Evolutionary conservation across 1,140 invertebrate genomes (phyloP), one percentile per base, ranked within the genome.

Genomic region (Daktulosphaira vitifoliae): DNA sequence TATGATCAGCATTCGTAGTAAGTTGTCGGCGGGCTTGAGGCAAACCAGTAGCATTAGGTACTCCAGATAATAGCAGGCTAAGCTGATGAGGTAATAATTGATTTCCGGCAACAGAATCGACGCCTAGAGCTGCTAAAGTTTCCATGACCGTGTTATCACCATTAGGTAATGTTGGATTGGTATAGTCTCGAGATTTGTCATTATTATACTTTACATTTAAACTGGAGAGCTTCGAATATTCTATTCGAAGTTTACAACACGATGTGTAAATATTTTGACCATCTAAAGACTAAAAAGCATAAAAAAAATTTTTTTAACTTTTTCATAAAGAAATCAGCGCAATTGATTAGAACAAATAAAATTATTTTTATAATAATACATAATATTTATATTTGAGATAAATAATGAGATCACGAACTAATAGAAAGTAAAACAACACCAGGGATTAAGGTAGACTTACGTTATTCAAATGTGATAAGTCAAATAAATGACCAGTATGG

Each of bases 121-220:
- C 68, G 25, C 66, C 69, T 4, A 68, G 52, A 8, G 65, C 68
- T 29, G 86, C 86, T 44, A 85, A 75, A 67, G 76, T 81, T 33
- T 62, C 56, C 56, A 62, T 62, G 18, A 62, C 56, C 23, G 56
- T 62, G 70, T 78, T 81, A 71, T 98, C 96, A 22, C 96, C 96
- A 48, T 91, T 91, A 0, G 96, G 95, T 72, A 99, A 81, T 72
- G 85, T 89, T 23, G 96, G 95, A 77, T 99, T 98, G 68, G 96
- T 99, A 79, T 96, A 99, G 78, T 99, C 96, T 50, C 96, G 81
- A 54, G 91, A 96, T 78, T 99, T 99, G 80, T 99, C 96, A 78
- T 99, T 99, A 81, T 99, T 99, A 80, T 96, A 99, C 76, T 97
- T 98, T 37, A 99, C 95, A 78, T 98, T 98, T 67, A 99, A 80